Conservation (phyloP, 2,113 vertebrate genomes). For the Sinosuthora webbiana region DNA sequence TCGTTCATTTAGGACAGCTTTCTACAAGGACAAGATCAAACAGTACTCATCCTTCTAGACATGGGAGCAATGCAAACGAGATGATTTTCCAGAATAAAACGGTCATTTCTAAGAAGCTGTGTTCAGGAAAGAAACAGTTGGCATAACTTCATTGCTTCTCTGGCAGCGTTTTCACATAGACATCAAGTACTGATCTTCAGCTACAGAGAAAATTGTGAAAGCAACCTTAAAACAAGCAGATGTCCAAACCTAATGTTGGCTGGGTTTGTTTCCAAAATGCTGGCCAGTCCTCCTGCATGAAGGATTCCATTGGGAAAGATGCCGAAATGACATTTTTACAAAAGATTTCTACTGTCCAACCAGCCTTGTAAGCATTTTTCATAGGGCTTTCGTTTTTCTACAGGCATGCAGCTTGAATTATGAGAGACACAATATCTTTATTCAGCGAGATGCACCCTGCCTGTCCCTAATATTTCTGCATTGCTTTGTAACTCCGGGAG, state of each 20-base stretch:
- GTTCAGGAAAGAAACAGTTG: conserved; percentile 10
- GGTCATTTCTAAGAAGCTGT: background rate
- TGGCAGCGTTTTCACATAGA: conserved; percentile 41
- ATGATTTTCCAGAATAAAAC: background rate
- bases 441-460: conserved; percentile 36
- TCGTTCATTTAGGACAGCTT: background rate
- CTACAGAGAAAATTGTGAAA: conserved; percentile 58
- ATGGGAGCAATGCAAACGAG: background rate
- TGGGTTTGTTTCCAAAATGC: conserved; percentile 22
- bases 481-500: background rate
- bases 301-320: conserved; percentile 18
- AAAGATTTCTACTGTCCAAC: conserved; percentile 1
- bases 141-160: conserved; percentile 30
- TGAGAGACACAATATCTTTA: conserved; percentile 18
- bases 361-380: conserved; percentile 35
- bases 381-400: background rate
- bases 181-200: conserved; percentile 54
- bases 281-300: background rate
- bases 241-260: conserved; percentile 38
- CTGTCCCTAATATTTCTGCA: conserved; percentile 37
- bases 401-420: background rate
- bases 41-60: background rate
- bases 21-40: background rate
- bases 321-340: conserved; percentile 10
- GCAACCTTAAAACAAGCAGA: conserved; percentile 60